Evolutionary conservation across 2,888 invertebrate genomes (phyloP).

Genomic region (Orthosia cruda): DNA sequence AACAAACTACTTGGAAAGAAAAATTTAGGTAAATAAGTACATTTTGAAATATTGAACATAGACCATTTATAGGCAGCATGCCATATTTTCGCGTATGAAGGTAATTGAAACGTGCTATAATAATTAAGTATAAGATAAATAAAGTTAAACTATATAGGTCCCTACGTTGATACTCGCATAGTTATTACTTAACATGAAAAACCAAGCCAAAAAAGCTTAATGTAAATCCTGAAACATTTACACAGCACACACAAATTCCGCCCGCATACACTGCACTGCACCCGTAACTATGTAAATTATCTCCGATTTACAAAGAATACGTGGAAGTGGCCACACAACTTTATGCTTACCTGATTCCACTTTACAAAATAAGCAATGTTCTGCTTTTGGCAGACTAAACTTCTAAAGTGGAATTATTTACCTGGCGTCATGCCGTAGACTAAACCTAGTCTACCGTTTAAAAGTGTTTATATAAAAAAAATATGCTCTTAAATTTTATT

Average conservation of each 20-base stretch:
- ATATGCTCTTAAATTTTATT: background rate
- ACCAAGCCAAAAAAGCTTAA: background rate
- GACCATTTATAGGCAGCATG: background rate
- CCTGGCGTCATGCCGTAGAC: constrained; percentile 10
- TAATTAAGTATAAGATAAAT: background rate
- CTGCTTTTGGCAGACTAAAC: constrained; percentile 25
- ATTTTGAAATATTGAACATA: background rate
- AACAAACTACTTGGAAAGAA: too few relatives aligned
- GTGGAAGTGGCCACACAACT: background rate
- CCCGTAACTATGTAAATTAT: constrained; percentile 41
- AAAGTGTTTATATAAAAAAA: constrained; percentile 14
- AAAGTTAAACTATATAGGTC: background rate
- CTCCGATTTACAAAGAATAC: constrained; percentile 33
- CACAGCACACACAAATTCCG: too few relatives aligned
- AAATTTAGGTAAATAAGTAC: too few relatives aligned
- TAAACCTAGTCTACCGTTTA: constrained; percentile 27
- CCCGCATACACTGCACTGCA: constrained; percentile 39
- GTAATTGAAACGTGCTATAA: background rate
- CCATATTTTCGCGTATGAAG: background rate
- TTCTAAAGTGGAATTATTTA: constrained; percentile 25
- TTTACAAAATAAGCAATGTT: constrained; percentile 15
- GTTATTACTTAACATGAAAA: background rate
- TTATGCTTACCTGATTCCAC: constrained; percentile 29
- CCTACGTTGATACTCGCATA: background rate
- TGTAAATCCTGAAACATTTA: constrained; percentile 4